phyloP scores from a whole-genome alignment of 2,797 vertebrate species.

The Gephyroberyx darwinii region DNA sequence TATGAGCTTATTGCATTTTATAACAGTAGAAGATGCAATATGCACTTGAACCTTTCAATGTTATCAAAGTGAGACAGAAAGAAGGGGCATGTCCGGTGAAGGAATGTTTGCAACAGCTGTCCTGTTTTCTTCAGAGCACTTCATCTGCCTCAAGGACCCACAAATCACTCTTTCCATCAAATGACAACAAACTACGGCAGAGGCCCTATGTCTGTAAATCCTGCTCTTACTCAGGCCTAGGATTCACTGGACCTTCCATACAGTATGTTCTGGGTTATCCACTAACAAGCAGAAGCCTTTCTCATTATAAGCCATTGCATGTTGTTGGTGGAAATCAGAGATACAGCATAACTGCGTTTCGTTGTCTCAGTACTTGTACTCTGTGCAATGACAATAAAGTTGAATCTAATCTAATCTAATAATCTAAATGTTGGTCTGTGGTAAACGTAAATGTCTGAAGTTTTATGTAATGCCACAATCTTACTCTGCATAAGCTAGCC shows the following conservation, averaged over 20 bases:
- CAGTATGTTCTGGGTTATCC: neutral
- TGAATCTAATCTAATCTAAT: too few species aligned
- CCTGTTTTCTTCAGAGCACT: conserved; percentile 21
- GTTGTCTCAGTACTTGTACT: too few species aligned
- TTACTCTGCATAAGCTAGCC: neutral
- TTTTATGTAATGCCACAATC: neutral
- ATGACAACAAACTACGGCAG: neutral
- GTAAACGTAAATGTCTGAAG: neutral
- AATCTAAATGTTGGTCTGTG: conserved; percentile 8
- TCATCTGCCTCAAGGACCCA: conserved; percentile 56
- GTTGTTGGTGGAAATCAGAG: conserved; percentile 11
- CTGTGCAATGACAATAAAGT: too few species aligned
- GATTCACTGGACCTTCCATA: conserved; percentile 19
- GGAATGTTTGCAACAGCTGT: neutral
- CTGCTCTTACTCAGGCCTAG: conserved; percentile 31
- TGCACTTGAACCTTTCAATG: neutral
- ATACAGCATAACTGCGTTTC: neutral
- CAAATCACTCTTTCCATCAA: conserved; percentile 33
- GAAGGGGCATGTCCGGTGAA: neutral
- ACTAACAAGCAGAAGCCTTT: conserved; percentile 11
- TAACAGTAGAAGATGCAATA: neutral
- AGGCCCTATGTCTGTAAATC: conserved; percentile 48
- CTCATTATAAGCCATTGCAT: conserved; percentile 21
- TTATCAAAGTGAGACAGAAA: too few species aligned
- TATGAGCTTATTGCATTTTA: neutral